These are phyloP conservation scores for Ciconia boyciana DNA, from an alignment of 2,113 vertebrate genomes.

Conservation along the genomic window DNA sequence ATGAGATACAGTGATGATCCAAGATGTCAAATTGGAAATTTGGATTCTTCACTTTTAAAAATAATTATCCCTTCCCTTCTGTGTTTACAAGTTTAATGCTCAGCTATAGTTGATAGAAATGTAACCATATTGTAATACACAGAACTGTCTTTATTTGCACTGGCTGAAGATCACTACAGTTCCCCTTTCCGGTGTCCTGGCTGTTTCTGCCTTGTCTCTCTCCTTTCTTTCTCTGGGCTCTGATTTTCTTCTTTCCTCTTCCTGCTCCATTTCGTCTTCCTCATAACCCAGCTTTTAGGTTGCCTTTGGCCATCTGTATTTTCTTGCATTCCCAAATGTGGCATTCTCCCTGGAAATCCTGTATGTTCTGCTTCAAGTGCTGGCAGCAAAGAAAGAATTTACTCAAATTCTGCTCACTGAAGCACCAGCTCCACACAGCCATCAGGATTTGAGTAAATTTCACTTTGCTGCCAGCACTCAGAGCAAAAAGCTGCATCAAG, in stretches of 20 bases:
- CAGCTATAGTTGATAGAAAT: background rate
- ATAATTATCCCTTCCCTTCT: background rate
- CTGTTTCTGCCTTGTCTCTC: background rate
- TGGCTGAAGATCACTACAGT: background rate
- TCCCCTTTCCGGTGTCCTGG: background rate
- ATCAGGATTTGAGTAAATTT: slow-evolving; percentile 42
- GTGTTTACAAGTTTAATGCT: background rate
- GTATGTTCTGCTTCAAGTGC: background rate
- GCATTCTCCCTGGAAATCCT: slow-evolving; percentile 1
- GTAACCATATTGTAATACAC: background rate
- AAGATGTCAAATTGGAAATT: background rate
- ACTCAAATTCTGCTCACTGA: slow-evolving; percentile 17
- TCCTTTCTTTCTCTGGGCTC: background rate
- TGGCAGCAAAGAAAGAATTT: slow-evolving; percentile 31
- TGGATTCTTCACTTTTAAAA: background rate
- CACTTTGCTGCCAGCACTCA: slow-evolving; percentile 42
- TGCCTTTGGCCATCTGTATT: slow-evolving; percentile 27
- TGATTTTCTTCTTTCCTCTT: background rate
- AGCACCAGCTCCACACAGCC: background rate
- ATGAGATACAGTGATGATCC: background rate
- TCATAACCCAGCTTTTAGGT: background rate
- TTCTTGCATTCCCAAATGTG: slow-evolving; percentile 25
- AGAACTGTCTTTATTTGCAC: background rate
- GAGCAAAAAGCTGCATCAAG: slow-evolving; percentile 39
- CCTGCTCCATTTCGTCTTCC: background rate